phyloP scores from a whole-genome alignment of 2,113 vertebrate genomes.

The Desmodus rotundus region DNA sequence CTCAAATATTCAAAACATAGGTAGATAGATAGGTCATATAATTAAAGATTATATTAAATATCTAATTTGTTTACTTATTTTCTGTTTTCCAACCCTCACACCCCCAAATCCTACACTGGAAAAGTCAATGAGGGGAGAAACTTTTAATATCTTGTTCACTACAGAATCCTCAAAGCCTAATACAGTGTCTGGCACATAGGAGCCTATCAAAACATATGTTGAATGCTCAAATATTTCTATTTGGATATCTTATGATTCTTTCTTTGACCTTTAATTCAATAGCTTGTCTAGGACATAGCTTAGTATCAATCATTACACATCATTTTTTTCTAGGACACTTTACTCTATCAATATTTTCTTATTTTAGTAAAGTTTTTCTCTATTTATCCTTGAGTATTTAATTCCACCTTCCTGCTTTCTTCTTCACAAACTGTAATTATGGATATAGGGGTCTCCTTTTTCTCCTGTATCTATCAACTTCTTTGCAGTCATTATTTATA shows the following conservation, averaged over 20 bases:
- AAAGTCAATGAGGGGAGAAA: background rate
- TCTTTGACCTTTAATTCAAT: background rate
- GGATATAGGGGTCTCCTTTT: background rate
- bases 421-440: slow-evolving; percentile 1
- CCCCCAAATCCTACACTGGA: background rate
- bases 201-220: background rate
- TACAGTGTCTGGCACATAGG: background rate
- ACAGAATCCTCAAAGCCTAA: background rate
- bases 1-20: background rate
- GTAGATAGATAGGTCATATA: background rate
- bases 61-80: background rate
- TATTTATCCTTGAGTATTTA: background rate
- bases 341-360: background rate
- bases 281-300: background rate
- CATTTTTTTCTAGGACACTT: background rate
- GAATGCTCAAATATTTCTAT: background rate
- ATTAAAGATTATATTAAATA: background rate
- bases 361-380: background rate
- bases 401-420: background rate
- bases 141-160: background rate
- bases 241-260: background rate
- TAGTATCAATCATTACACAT: background rate
- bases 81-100: background rate
- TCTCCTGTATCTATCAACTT: background rate
- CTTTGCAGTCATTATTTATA: background rate